Conservation (phyloP, 92 coral and sea anemone genomes). For the Paragorgia papillata region DNA sequence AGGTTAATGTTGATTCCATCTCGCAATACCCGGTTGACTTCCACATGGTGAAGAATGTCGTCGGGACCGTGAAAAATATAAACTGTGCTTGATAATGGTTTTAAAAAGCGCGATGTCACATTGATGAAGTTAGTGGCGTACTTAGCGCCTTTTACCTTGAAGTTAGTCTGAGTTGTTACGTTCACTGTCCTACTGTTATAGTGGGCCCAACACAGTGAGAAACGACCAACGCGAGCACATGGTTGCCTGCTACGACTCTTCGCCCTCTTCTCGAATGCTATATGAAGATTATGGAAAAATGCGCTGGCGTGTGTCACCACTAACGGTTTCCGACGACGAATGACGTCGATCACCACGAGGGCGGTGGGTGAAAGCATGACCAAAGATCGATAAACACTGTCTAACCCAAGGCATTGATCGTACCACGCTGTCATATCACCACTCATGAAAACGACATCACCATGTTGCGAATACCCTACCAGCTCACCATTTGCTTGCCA, state of each 20-base stretch:
- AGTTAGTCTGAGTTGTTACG: constrained; percentile 33
- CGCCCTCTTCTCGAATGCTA: constrained; percentile 58
- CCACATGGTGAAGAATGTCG: constrained; percentile 37
- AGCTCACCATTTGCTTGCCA: constrained; percentile 87
- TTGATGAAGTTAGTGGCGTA: constrained; percentile 66
- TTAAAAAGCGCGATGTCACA: constrained; percentile 61
- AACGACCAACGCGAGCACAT: constrained; percentile 32
- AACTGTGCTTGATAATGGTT: constrained; percentile 69
- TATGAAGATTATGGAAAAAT: constrained; percentile 79
- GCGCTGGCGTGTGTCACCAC: constrained; percentile 64
- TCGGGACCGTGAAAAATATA: constrained; percentile 85
- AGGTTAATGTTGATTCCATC: constrained; percentile 68
- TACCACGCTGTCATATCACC: constrained; percentile 89
- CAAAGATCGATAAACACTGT: constrained; percentile 80
- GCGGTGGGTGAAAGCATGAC: constrained; percentile 70
- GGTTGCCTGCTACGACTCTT: not conserved
- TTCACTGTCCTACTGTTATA: constrained; percentile 40
- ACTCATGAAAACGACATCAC: constrained; percentile 74
- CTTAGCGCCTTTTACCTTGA: constrained; percentile 26
- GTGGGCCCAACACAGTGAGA: constrained; percentile 50
- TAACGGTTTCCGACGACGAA: constrained; percentile 53
- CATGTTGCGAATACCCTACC: constrained; percentile 65
- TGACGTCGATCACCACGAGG: constrained; percentile 82
- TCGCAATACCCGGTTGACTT: constrained; percentile 46
- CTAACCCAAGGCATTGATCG: constrained; percentile 66